Conservation (phyloP, 2,888 invertebrate species). For the Hypena proboscidalis region DNA sequence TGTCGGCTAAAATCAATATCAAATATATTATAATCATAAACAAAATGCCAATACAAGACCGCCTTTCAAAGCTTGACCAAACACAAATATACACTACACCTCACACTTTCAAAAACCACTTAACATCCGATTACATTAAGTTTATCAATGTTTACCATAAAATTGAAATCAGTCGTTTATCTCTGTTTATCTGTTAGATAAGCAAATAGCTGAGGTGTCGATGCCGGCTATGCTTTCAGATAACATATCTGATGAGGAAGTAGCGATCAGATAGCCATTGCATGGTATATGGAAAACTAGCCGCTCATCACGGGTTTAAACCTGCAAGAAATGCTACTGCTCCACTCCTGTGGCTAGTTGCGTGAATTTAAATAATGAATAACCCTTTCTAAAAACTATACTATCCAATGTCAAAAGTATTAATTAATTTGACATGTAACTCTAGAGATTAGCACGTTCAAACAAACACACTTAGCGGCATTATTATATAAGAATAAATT, state of each 20-base stretch:
- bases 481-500: no score
- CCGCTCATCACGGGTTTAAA: no score
- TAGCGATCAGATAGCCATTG: conserved; percentile 36
- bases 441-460: no score
- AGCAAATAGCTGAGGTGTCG: conserved; percentile 47
- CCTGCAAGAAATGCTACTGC: no score
- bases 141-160: conserved; percentile 34
- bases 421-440: no score
- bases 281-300: conserved; percentile 24
- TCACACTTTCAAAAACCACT: conserved; percentile 29
- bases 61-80: conserved; percentile 9
- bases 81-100: conserved; percentile 12
- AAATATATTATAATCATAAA: no score
- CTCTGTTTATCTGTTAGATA: conserved; percentile 42
- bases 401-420: no score
- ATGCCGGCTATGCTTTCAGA: conserved; percentile 42
- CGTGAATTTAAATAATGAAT: no score
- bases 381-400: no score
- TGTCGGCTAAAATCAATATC: no score
- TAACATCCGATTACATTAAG: conserved; percentile 25
- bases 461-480: no score
- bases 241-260: conserved; percentile 52
- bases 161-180: conserved; percentile 36
- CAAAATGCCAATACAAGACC: background rate
- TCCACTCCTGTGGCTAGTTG: no score